Percentiles rank a stretch among this genome's conserved stretches.
These are phyloP conservation scores for Tragopan temminckii DNA, from an alignment of 2,797 vertebrate species.

Conservation along the genomic window DNA sequence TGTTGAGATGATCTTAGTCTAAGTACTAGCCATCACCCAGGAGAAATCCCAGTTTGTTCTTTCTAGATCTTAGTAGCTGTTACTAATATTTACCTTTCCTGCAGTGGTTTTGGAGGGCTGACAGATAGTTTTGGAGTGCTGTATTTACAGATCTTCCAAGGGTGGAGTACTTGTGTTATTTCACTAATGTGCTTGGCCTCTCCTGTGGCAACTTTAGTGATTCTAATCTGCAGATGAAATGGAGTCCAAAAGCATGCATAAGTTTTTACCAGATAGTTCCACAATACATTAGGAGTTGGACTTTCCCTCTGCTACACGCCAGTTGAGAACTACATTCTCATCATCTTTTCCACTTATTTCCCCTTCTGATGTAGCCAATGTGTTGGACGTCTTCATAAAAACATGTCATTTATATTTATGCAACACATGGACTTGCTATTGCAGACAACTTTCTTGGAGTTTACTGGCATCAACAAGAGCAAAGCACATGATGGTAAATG, in stretches of 20 bases:
- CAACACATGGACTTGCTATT: constrained; percentile 59
- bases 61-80: constrained; percentile 8
- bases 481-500: constrained; percentile 61
- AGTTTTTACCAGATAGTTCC: constrained; percentile 43
- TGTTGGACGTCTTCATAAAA: constrained; percentile 46
- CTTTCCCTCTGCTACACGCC: not conserved
- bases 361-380: not conserved
- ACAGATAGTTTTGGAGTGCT: constrained; percentile 17
- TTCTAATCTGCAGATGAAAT: constrained; percentile 23
- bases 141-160: constrained; percentile 38
- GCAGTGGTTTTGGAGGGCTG: constrained; percentile 15
- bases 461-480: constrained; percentile 67
- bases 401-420: constrained; percentile 52
- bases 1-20: not conserved
- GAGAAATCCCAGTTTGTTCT: constrained; percentile 21
- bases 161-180: constrained; percentile 24
- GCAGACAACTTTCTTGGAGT: constrained; percentile 62
- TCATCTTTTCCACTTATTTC: constrained; percentile 31
- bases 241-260: not conserved
- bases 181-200: not conserved
- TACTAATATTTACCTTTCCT: constrained; percentile 43
- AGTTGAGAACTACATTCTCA: not conserved
- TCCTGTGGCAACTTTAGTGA: not conserved
- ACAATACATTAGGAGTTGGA: not conserved
- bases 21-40: not conserved